Base-by-base conservation (phyloP, 2,113 vertebrate species). In the Etheostoma cragini region DNA sequence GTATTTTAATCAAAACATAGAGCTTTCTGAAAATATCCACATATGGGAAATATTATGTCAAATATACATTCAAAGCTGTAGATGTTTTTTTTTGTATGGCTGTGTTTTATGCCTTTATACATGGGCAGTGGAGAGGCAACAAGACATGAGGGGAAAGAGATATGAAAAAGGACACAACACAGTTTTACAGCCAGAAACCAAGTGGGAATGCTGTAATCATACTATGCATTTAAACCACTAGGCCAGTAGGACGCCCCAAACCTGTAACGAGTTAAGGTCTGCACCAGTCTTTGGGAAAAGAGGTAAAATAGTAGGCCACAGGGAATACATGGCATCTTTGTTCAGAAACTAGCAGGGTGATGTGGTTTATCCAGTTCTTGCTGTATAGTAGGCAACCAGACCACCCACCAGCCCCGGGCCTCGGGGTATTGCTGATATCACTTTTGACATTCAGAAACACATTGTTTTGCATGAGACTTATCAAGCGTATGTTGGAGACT, bases 291-390 rank as follows among this genome's bases (percentile, higher is more conserved):
- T 66, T 61, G 50, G 60, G 46, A 8, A 30, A 19, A 62, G 8
- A 35, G 53, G 5, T 10, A 52, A 53, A 68, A 64, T 71, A 80
- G 42, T 26, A 38, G 53, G 42, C 7, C 54, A 26, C 10, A 16
- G 78, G 50, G 8, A 83, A 85, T 47, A 49, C 45, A 50, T 78
- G 74, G 50, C 81, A 60, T n/a, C 24, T 30, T 67, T 57, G 75
- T 76, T 84, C 81, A 84, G 57, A 89, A 80, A 79, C 8, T 62
- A 53, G 76, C 60, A 65, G 62, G 85, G n/a, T 33, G 71, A n/a
- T 22, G 54, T 64, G 22, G 58, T 69, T 45, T 56, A n/a, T 26
- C 38, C 47, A 50, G 19, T 35, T 61, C 22, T 24, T 19, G 15
- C 8, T 49, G 69, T 73, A 82, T 85, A 81, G 49, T 71, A 72